Conservation (phyloP, 2,113 vertebrate species). For the Anhinga anhinga region DNA sequence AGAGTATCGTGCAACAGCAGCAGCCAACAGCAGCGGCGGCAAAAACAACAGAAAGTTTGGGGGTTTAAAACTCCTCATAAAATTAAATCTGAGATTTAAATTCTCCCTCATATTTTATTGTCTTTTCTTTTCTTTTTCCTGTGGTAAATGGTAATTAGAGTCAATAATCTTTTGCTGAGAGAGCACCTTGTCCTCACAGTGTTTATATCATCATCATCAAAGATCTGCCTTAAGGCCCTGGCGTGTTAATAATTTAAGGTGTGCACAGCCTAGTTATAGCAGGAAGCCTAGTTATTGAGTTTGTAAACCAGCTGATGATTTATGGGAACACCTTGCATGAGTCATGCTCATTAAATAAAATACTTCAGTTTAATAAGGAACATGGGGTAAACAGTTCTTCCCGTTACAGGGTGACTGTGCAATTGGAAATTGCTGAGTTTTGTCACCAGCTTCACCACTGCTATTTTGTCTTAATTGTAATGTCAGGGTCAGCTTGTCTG, state of each 20-base stretch:
- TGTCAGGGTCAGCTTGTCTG: neutral
- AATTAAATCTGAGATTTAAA: slow-evolving; percentile 84
- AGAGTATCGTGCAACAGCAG: slow-evolving; percentile 21
- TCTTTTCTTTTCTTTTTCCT: slow-evolving; percentile 82
- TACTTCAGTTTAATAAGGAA: slow-evolving; percentile 86
- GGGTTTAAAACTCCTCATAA: slow-evolving; percentile 74
- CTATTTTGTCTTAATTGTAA: slow-evolving; percentile 66
- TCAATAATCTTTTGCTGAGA: slow-evolving; percentile 98
- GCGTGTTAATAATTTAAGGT: slow-evolving; percentile 99
- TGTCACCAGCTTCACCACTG: slow-evolving; percentile 62
- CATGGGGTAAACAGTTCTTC: slow-evolving; percentile 79
- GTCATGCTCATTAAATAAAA: slow-evolving; percentile 94
- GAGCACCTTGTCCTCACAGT: slow-evolving; percentile 95
- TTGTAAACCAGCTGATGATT: slow-evolving; percentile 98
- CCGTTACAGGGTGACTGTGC: slow-evolving; percentile 75
- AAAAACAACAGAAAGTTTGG: slow-evolving; percentile 59
- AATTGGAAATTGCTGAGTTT: slow-evolving; percentile 75
- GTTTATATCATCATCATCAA: slow-evolving; percentile 95
- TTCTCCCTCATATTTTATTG: slow-evolving; percentile 79
- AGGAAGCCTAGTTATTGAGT: slow-evolving; percentile 97
- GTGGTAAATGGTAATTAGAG: slow-evolving; percentile 95
- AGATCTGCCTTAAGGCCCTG: slow-evolving; percentile 94
- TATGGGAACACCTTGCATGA: slow-evolving; percentile 95
- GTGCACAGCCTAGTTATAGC: slow-evolving; percentile 89
- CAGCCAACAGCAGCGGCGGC: neutral